Evolutionary conservation across 2,797 vertebrate genomes (phyloP).

Genomic region (Thaleichthys pacificus): DNA sequence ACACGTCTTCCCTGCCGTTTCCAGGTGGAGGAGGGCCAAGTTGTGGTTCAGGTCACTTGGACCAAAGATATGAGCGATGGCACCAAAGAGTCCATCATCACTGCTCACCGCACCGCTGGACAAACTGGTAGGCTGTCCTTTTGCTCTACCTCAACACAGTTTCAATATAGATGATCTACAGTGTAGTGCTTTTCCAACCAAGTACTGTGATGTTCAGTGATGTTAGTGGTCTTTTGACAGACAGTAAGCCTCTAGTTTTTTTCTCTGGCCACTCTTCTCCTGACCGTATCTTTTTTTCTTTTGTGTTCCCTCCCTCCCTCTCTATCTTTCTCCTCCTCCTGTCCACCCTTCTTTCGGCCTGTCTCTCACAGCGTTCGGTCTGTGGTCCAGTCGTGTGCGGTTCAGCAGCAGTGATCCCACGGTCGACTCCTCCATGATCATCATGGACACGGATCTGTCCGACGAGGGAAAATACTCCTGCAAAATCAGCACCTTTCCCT

Average conservation of each 20-base stretch:
- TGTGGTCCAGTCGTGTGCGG: slow-evolving; percentile 52
- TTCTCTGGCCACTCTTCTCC: not conserved
- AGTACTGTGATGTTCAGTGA: no score
- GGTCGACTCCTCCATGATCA: slow-evolving; percentile 66
- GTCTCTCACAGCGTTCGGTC: slow-evolving; percentile 51
- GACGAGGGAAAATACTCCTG: slow-evolving; percentile 86
- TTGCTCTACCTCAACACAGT: not conserved
- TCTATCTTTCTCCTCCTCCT: not conserved
- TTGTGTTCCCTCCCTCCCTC: not conserved
- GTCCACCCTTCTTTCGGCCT: not conserved
- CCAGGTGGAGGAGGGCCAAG: not conserved
- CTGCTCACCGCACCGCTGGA: slow-evolving; percentile 48
- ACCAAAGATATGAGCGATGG: slow-evolving; percentile 50
- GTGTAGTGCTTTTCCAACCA: no score
- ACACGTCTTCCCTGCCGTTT: slow-evolving; percentile 81
- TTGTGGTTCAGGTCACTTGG: slow-evolving; percentile 84
- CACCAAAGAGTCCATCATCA: slow-evolving; percentile 67
- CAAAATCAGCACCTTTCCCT: slow-evolving; percentile 79
- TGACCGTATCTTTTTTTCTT: no score
- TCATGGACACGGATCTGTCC: slow-evolving; percentile 57
- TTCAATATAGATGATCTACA: no score
- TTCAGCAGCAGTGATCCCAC: slow-evolving; percentile 64
- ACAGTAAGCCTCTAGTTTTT: not conserved
- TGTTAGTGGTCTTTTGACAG: no score
- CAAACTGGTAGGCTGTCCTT: slow-evolving; percentile 57